Percentiles rank a stretch among this genome's conserved stretches.
Conservation (phyloP, 2,888 invertebrate species). For the Ormyrus labotus region DNA sequence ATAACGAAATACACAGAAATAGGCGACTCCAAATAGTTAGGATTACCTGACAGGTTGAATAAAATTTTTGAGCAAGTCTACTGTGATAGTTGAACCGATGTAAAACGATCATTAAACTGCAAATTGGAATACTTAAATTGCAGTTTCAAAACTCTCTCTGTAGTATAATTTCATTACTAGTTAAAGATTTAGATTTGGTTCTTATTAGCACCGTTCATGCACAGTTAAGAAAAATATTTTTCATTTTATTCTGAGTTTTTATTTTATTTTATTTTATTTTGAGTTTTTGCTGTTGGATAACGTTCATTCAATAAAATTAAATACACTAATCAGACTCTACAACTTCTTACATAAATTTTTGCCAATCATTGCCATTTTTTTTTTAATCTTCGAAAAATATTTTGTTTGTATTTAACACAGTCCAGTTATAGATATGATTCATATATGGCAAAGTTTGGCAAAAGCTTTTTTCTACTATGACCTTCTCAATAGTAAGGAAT, state of each 20-base stretch:
- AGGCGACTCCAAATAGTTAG: conserved; percentile 13
- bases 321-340: too few relatives aligned
- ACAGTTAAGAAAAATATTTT: neutral
- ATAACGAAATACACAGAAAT: neutral
- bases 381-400: too few relatives aligned
- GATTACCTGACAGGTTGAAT: conserved; percentile 11
- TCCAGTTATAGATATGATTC: neutral
- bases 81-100: conserved; percentile 52
- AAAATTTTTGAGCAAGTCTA: conserved; percentile 41
- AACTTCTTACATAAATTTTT: too few relatives aligned
- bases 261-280: neutral
- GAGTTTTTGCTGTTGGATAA: too few relatives aligned
- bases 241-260: neutral
- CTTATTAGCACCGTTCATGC: neutral
- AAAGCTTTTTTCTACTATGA: neutral
- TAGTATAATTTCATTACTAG: neutral
- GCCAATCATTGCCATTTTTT: too few relatives aligned
- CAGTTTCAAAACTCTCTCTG: neutral
- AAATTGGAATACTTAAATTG: conserved; percentile 17
- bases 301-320: too few relatives aligned
- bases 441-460: neutral
- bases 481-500: neutral
- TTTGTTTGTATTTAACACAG: too few relatives aligned
- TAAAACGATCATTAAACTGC: conserved; percentile 33
- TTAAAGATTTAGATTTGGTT: neutral